Conservation (phyloP, 1,140 invertebrate species). For the Scaptomyza montana region DNA sequence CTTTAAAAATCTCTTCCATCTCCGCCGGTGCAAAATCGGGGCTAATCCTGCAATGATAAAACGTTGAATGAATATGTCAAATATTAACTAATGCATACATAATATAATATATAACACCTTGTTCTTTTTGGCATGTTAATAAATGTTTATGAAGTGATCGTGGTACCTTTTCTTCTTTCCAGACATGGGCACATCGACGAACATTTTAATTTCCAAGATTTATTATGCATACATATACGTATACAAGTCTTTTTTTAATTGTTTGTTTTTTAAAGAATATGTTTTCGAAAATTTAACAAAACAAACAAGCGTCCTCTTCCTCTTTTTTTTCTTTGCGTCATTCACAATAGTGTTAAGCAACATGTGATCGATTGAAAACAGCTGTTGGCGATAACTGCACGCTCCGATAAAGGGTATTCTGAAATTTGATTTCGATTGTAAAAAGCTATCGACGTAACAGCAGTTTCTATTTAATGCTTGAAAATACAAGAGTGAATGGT, state of each 20-base stretch:
- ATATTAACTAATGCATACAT: neutral
- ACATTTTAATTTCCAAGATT: conserved; percentile 1
- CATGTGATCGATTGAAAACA: conserved; percentile 5
- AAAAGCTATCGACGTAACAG: too few species aligned
- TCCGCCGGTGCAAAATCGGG: conserved; percentile 16
- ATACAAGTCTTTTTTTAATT: conserved; percentile 6
- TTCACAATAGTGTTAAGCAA: conserved; percentile 3
- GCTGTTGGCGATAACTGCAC: conserved; percentile 23
- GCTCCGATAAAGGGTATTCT: neutral
- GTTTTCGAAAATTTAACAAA: conserved; percentile 17
- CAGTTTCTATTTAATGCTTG: too few species aligned
- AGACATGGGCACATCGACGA: conserved; percentile 44
- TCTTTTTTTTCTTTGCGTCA: neutral
- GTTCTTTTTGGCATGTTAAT: conserved; percentile 13
- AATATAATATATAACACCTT: too few species aligned
- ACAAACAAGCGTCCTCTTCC: conserved; percentile 19
- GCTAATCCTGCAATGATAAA: conserved; percentile 7
- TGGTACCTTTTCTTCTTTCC: conserved; percentile 57
- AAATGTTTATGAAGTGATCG: neutral
- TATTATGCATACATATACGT: conserved; percentile 1
- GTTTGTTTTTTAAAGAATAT: conserved; percentile 2
- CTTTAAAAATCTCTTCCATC: conserved; percentile 19
- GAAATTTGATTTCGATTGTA: neutral
- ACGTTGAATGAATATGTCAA: neutral
- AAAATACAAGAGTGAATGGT: too few species aligned